phyloP scores from a whole-genome alignment of 2,888 invertebrate genomes.

The Cyclophora punctaria region DNA sequence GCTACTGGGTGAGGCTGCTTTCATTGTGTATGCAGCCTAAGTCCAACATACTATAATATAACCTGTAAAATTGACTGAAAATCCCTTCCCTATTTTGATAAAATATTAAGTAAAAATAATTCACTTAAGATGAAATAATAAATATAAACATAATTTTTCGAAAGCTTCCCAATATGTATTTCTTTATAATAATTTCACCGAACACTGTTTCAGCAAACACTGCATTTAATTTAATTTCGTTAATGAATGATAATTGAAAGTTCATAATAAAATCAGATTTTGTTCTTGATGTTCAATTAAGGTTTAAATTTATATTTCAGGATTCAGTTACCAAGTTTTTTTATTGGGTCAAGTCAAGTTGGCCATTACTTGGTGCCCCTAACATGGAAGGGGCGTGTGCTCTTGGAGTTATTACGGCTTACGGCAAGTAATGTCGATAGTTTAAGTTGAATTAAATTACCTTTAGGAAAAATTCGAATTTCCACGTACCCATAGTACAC shows the following conservation, averaged over 20 bases:
- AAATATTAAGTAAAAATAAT: too few species aligned
- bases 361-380: constrained; percentile 40
- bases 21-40: too few species aligned
- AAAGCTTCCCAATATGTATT: too few species aligned
- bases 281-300: background rate
- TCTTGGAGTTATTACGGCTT: constrained; percentile 32
- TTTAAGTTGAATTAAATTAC: constrained; percentile 34
- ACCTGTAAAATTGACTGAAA: too few species aligned
- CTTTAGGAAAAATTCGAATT: background rate
- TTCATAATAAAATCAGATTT: background rate
- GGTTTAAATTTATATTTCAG: background rate
- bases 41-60: too few species aligned
- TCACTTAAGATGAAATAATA: too few species aligned
- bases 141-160: too few species aligned
- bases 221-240: too few species aligned
- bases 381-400: constrained; percentile 55
- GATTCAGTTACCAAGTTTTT: constrained; percentile 7
- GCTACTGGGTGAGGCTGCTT: too few species aligned
- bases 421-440: constrained; percentile 36
- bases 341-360: constrained; percentile 36
- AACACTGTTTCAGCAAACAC: too few species aligned
- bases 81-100: too few species aligned
- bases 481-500: background rate
- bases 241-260: background rate
- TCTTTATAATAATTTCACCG: too few species aligned